Conservation (phyloP, 2,888 invertebrate genomes). For the Apamea anceps region DNA sequence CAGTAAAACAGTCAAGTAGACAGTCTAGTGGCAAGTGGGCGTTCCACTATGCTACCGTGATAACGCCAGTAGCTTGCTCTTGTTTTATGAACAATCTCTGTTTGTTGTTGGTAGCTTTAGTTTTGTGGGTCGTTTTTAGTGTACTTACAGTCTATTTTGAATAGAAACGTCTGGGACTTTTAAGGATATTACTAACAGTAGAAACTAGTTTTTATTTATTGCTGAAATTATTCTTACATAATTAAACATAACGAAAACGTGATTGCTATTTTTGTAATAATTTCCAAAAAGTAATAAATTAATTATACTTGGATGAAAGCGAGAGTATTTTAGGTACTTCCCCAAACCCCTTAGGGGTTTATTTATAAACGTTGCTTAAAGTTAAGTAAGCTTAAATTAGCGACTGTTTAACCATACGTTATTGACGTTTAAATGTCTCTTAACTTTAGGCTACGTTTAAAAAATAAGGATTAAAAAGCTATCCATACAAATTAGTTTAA, state of each 20-base stretch:
- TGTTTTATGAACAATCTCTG: conserved; percentile 60
- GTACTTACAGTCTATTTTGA: background rate
- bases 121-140: conserved; percentile 5
- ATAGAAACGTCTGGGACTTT: background rate
- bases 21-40: conserved; percentile 57
- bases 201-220: background rate
- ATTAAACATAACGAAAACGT: background rate
- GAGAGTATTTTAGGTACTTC: background rate
- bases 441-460: background rate
- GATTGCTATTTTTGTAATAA: background rate
- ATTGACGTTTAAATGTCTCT: background rate
- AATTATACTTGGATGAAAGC: background rate
- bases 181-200: background rate
- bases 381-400: background rate
- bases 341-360: too few species aligned
- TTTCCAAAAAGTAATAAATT: background rate
- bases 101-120: conserved; percentile 51
- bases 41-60: conserved; percentile 63
- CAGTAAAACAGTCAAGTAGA: conserved; percentile 39
- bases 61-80: conserved; percentile 62
- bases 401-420: background rate
- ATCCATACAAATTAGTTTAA: background rate
- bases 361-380: background rate
- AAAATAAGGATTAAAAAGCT: background rate
- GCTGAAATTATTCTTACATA: background rate